Percentiles rank a stretch among this genome's conserved stretches.
Evolutionary conservation across 2,888 invertebrate genomes (phyloP).

Genomic region (Drosophila melanosoma): DNA sequence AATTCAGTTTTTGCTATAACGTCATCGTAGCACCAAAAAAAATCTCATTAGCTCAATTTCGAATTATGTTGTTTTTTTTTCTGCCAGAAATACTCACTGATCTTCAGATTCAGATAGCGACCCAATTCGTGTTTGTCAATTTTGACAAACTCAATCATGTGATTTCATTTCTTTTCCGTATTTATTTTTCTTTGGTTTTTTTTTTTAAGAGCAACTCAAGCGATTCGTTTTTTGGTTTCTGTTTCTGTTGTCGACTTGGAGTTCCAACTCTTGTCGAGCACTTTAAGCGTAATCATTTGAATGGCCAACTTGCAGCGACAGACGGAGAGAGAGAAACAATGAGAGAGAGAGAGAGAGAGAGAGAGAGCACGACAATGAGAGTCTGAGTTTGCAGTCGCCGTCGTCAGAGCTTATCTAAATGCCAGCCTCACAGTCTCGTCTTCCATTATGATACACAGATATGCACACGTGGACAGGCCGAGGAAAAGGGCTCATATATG

Average conservation of each 20-base stretch:
- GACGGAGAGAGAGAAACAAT: slow-evolving; percentile 9
- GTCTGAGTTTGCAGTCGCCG: slow-evolving; percentile 18
- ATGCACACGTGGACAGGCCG: slow-evolving; percentile 61
- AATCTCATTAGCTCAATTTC: slow-evolving; percentile 66
- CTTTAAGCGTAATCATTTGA: slow-evolving; percentile 74
- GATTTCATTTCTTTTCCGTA: slow-evolving; percentile 24
- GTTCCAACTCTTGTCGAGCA: slow-evolving; percentile 48
- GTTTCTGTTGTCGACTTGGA: slow-evolving; percentile 9
- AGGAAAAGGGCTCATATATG: slow-evolving; percentile 5
- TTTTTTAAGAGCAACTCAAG: slow-evolving; percentile 19
- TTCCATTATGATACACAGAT: slow-evolving; percentile 86
- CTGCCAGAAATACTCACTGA: slow-evolving; percentile 27
- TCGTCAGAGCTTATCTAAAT: slow-evolving; percentile 83
- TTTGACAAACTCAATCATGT: slow-evolving; percentile 59
- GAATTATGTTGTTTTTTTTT: slow-evolving; percentile 52
- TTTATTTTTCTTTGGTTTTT: not conserved
- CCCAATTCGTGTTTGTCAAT: slow-evolving; percentile 24
- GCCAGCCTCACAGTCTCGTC: slow-evolving; percentile 86
- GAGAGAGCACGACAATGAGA: slow-evolving; percentile 2
- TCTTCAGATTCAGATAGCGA: slow-evolving; percentile 42
- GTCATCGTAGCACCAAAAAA: slow-evolving; percentile 56
- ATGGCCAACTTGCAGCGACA: slow-evolving; percentile 61
- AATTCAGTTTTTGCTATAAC: slow-evolving; percentile 22
- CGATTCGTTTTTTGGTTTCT: slow-evolving; percentile 13
- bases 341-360: not conserved